These are phyloP conservation scores for Anguilla megastoma DNA, from an alignment of 2,797 vertebrate species.

Conservation along the genomic window DNA sequence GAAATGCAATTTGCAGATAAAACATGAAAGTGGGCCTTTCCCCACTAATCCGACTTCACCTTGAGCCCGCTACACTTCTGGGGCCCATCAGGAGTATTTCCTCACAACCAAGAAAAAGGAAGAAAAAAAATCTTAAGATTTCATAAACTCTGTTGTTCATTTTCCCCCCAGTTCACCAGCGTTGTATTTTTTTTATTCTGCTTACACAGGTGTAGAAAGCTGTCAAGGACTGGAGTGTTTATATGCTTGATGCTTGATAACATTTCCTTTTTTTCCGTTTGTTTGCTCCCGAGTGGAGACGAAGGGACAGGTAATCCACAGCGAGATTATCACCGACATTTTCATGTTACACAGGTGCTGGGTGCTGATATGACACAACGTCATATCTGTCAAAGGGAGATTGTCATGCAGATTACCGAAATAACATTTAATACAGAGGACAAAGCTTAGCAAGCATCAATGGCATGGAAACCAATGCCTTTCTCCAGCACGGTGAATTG, in stretches of 20 bases:
- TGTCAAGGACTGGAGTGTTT: background rate
- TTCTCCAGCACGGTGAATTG: background rate
- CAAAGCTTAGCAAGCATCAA: background rate
- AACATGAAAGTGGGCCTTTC: slow-evolving; percentile 47
- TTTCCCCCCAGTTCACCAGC: background rate
- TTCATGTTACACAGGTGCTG: slow-evolving; percentile 62
- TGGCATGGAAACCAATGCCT: background rate
- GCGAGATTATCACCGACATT: slow-evolving; percentile 57
- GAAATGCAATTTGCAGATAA: slow-evolving; percentile 61
- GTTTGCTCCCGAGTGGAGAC: slow-evolving; percentile 13
- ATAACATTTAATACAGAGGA: slow-evolving; percentile 31
- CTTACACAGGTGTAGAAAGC: slow-evolving; percentile 8
- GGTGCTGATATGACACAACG: slow-evolving; percentile 59
- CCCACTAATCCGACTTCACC: slow-evolving; percentile 63
- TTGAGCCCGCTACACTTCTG: slow-evolving; percentile 48
- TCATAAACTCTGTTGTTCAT: slow-evolving; percentile 22
- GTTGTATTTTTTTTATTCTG: slow-evolving; percentile 10
- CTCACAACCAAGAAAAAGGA: background rate
- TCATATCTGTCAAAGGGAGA: slow-evolving; percentile 34
- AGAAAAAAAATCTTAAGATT: background rate
- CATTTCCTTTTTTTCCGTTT: slow-evolving; percentile 18
- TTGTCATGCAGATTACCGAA: slow-evolving; percentile 25
- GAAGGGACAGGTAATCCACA: slow-evolving; percentile 57
- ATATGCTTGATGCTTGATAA: slow-evolving; percentile 16
- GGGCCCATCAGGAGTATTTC: slow-evolving; percentile 32